Evolutionary conservation across 2,888 invertebrate species (phyloP), one percentile per base, ranked within the genome.

Genomic region (Agrypnus murinus): DNA sequence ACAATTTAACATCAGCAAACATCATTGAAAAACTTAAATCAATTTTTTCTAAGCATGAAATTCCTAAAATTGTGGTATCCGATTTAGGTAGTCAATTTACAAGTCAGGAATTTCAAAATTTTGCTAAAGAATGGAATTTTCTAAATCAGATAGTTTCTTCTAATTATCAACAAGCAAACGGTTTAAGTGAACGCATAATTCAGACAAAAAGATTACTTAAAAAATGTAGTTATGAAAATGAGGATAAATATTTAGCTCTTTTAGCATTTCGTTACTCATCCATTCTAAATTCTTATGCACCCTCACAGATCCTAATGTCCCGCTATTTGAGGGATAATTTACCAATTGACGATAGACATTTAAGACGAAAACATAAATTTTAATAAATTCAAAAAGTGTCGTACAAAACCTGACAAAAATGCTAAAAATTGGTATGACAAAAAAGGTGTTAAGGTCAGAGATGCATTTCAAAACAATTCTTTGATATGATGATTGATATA

Each of bases 171-270:
- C 68, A 68, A 55, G 2, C 63, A 8, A 58, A 69, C 36, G 63
- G 69, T 9, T 25, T 55, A 10, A 25, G 25, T 8, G 64, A 69
- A 57, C 32, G 69, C 14, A 69, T 64, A 2, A 64, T 69, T 7
- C 69, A 69, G 36, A 63, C 43, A 9, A 69, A 69, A 48, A 57
- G 57, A 9, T 17, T 69, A 64, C 48, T 68, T 7, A 63, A 67
- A 34, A 67, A 67, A 59, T 38, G 19, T 34, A 53, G 15, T 57
- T 43, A 57, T 6, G 12, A 60, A 19, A 32, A 50, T 15, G 25
- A 38, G 12, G 70, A 65, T 36, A 57, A 64, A 8, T 48, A 67
- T 19, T 31, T 69, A 43, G 43, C 43, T 3, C 14, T 12, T 1
- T 43, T 43, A 43, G 43, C 43, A 12, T 14, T 43, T 12, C 1